These are phyloP conservation scores for Anodontia alba DNA, from an alignment of 2,888 invertebrate genomes.

Conservation along the genomic window DNA sequence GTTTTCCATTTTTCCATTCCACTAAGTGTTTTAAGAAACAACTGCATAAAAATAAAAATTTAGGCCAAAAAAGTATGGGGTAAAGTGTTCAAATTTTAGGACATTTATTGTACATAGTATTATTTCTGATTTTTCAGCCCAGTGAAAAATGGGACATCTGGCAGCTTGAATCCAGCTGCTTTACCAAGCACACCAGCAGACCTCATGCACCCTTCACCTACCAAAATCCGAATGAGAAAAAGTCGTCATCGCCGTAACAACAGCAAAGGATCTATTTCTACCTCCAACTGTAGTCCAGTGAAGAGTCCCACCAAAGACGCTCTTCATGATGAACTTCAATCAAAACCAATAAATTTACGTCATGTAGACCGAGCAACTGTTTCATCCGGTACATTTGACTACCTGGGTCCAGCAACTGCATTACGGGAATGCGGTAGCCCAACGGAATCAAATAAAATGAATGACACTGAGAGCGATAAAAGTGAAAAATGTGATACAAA, in stretches of 20 bases:
- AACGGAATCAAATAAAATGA: conserved; percentile 27
- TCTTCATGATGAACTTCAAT: conserved; percentile 73
- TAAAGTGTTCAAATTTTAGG: too few relatives aligned
- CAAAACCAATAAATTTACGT: conserved; percentile 64
- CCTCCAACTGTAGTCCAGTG: conserved; percentile 72
- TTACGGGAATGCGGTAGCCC: conserved; percentile 71
- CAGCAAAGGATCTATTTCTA: conserved; percentile 81
- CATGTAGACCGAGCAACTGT: conserved; percentile 65
- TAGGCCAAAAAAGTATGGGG: too few relatives aligned
- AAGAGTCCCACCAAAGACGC: conserved; percentile 78
- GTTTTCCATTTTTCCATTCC: too few relatives aligned
- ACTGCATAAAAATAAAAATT: too few relatives aligned
- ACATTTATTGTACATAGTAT: too few relatives aligned
- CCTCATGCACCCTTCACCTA: conserved; percentile 77
- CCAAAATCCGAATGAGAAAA: conserved; percentile 80
- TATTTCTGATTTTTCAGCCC: conserved; percentile 70
- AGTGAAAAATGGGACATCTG: conserved; percentile 71
- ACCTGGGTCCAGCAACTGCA: conserved; percentile 78
- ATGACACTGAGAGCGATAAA: conserved; percentile 27
- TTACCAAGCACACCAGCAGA: conserved; percentile 76
- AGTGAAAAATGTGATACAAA: conserved; percentile 67
- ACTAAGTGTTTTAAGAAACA: too few relatives aligned
- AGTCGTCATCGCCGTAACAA: conserved; percentile 83
- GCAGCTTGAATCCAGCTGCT: conserved; percentile 63
- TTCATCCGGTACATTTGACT: conserved; percentile 74